These are phyloP conservation scores for Drosophila melanogaster DNA, from an alignment of 1,140 invertebrate genomes.

Conservation along the genomic window Release_6_plus_ISO1_MT NT_033777.3:8240501-8241000, in stretches of 20 bases:
- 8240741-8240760: constrained; percentile 43
- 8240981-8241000: constrained; percentile 49
- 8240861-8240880: constrained; percentile 61
- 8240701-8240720: no score
- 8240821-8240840: constrained; percentile 76
- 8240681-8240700: no score
- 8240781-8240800: constrained; percentile 79
- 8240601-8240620: background rate
- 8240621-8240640: no score
- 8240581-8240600: background rate
- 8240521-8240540: background rate
- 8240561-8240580: background rate
- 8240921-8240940: constrained; percentile 47
- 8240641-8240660: no score
- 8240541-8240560: constrained; percentile 10
- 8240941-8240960: constrained; percentile 35
- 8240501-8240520: constrained; percentile 26
- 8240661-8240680: no score
- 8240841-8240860: constrained; percentile 66
- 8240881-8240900: constrained; percentile 62
- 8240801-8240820: constrained; percentile 72
- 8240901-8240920: constrained; percentile 32
- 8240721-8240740: background rate
- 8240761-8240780: constrained; percentile 77
- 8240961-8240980: constrained; percentile 38